A percentile compares a stretch with the other conserved stretches of the same genome.
Conservation (phyloP, 2,113 vertebrate species). For the Emberiza fucata region DNA sequence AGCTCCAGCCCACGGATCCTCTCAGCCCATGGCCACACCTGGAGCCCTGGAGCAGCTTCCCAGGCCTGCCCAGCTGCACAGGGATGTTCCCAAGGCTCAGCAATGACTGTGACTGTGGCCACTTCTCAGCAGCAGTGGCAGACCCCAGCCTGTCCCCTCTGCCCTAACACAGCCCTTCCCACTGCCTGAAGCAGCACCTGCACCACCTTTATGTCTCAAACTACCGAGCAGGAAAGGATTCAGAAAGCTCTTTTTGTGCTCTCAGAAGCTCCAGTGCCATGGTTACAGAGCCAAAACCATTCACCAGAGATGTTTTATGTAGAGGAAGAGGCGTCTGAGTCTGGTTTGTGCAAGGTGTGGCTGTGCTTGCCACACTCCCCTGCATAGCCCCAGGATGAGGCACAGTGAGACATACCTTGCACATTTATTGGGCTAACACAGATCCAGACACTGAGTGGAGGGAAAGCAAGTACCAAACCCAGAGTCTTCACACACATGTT, state of each 20-base stretch:
- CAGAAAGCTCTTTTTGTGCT: background rate
- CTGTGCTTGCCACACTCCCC: background rate
- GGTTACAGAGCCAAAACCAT: background rate
- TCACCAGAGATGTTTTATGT: background rate
- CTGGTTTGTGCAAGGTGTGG: background rate
- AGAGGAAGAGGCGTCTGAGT: background rate
- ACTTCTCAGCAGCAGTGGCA: background rate
- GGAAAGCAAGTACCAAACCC: background rate
- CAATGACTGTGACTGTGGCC: background rate
- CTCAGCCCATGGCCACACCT: background rate
- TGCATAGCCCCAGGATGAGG: background rate
- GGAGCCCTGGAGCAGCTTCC: background rate
- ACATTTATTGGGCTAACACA: background rate
- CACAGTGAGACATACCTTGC: fast-evolving
- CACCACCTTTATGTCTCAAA: background rate
- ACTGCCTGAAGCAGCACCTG: background rate
- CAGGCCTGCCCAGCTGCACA: background rate
- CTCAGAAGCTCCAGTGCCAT: background rate
- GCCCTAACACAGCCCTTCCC: background rate
- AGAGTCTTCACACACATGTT: background rate
- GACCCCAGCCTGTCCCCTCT: background rate
- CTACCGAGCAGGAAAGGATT: background rate
- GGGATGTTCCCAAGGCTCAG: background rate
- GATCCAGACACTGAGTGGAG: background rate
- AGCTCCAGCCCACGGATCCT: fast-evolving